These are phyloP conservation scores for Podarcis raffonei DNA, from an alignment of 2,113 vertebrate species.

Conservation along the genomic window DNA sequence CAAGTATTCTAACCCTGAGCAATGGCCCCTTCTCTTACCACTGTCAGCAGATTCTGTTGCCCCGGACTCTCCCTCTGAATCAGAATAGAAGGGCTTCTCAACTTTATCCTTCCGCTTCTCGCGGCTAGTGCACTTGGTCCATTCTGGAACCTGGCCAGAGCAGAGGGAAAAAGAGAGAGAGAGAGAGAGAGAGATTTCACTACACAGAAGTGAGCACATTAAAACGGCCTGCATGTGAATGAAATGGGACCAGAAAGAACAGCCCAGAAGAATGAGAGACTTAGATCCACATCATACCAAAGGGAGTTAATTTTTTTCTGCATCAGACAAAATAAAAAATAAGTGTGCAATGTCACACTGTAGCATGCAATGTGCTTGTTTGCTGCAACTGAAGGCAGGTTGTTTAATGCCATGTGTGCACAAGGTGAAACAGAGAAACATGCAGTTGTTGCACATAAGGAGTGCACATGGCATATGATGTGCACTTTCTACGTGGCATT, in stretches of 20 bases:
- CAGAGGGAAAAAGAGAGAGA: constrained; percentile 18
- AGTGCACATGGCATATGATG: too few species aligned
- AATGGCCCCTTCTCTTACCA: constrained; percentile 71
- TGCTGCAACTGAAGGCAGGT: neutral
- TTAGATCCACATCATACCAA: too few species aligned
- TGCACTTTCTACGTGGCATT: neutral
- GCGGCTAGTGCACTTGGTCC: constrained; percentile 95
- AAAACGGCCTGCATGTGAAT: neutral
- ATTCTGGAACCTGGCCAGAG: constrained; percentile 89
- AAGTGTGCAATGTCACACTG: neutral
- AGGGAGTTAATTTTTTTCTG: neutral
- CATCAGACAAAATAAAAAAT: neutral
- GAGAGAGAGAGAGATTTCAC: neutral
- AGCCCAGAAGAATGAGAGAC: neutral
- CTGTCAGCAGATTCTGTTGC: constrained; percentile 96
- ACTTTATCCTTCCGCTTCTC: constrained; percentile 97
- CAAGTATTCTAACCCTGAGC: neutral
- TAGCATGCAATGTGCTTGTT: neutral
- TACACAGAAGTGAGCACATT: neutral
- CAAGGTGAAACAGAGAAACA: neutral
- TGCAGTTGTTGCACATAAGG: too few species aligned
- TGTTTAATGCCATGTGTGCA: neutral
- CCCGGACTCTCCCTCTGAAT: constrained; percentile 94
- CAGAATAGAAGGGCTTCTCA: constrained; percentile 97
- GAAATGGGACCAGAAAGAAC: neutral